Base-by-base conservation (phyloP, 1,140 invertebrate species). In the Drosophila bocqueti region DNA sequence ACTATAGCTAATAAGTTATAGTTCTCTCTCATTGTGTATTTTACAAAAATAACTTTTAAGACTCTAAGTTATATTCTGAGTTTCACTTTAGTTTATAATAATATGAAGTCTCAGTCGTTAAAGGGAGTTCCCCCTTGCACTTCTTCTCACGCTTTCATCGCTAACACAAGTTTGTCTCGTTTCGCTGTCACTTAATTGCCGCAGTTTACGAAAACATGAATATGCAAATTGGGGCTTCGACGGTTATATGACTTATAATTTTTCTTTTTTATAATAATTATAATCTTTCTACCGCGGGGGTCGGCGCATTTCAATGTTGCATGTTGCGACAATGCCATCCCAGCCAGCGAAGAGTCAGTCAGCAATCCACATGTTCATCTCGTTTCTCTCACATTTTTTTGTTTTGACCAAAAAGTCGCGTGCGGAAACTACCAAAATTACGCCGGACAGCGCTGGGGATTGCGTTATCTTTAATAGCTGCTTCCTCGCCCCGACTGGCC, bases 391-490 rank as follows among this genome's bases (percentile, higher is more conserved):
- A 24, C 3, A 13, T 52, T 11, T 52, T 11, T 13, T 34, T 34
- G 34, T 49, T 49, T 50, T 21, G 26, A 29, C 63, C 16, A 67
- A 55, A 76, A 72, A 80, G 69, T 84, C 72, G 84, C 81, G 73
- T 90, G 84, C 81, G 78, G 81, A 89, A 87, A 81, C 78, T 47
- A 68, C 77, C 54, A 66, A 84, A 81, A 64, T 71, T 55, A 55
- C 52, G 43, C 49, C 47, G 75, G 54, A 26, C 61, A 9, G 36
- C 24, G 29, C 16, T 74, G 31, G 40, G 11, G 62, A 67, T 77
- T 77, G 75, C 75, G 75, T 75, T 78, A 68, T 78, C 65, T 79
- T 43, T 65, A 79, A 79, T 49, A 34, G 74, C 61, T 43, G 66
- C 36, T 43, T 57, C 62, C 55, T 49, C 55, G 34, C 15, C 64